Base-by-base conservation (phyloP, 2,797 vertebrate species). In the Gypaetus barbatus region DNA sequence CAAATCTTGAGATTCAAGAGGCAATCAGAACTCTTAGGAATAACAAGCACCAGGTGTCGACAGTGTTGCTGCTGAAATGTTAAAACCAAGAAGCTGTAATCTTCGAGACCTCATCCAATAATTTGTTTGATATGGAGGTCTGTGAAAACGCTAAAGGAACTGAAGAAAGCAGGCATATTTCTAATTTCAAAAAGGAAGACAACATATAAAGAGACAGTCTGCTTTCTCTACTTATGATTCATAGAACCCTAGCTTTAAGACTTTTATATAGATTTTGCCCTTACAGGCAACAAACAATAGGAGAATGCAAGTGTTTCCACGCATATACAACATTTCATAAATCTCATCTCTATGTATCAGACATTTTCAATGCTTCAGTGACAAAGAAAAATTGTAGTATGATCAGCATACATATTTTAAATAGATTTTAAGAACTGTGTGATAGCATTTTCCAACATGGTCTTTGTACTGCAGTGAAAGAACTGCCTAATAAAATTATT, bases 1-100 rank as follows among this genome's bases (percentile, higher is more conserved):
- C 81, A 96, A 93, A 93, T 84, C 96, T 73, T 89, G 44, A 77
- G 28, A 92, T 74, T 93, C 92, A 87, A 95, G 89, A 92, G 86
- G 75, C 70, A 94, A 92, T 93, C 90, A 95, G 66, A 82, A 60
- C 58, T 77, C 86, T 84, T 79, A 90, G 58, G 54, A 94, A 90
- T 92, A 96, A 95, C 66, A 92, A 94, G 90, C 33, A 92, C 70
- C 89, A 94, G 95, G 92, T 94, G 93, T 91, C 3, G 4, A 88
- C 31, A 95, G 30, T 51, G 46, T 16, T 74, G 81, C 10, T 58
- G 25, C 58, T 90, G 46, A 82, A 92, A 87, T 33, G 46, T 68
- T 93, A 89, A 81, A 92, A 91, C 78, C 14, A 84, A 88, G 79
- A 77, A 90, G 37, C 13, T 54, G 13, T 43, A 90, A 69, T 96